Conservation (phyloP, 92 coral and sea anemone genomes). For the Porites divaricata region DNA sequence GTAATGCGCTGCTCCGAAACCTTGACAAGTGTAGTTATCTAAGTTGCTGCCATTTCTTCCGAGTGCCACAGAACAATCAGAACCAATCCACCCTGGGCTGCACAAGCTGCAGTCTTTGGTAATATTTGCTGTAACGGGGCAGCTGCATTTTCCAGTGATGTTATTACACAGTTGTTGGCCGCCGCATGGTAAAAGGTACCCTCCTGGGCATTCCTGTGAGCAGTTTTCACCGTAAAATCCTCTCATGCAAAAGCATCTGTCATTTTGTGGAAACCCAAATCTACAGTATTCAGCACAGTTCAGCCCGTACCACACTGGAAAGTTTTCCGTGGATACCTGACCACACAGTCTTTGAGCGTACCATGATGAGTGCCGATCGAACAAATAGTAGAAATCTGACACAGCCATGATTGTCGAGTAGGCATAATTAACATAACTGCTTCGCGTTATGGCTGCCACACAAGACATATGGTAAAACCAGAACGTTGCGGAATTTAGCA, state of each 20-base stretch:
- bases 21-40: conserved; percentile 78
- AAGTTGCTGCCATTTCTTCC: conserved; percentile 27
- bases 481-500: conserved; percentile 52
- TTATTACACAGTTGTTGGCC: conserved; percentile 70
- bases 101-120: conserved; percentile 80
- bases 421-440: conserved; percentile 50
- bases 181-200: conserved; percentile 75
- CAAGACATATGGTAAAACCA: conserved; percentile 85
- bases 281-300: conserved; percentile 68
- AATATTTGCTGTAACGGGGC: conserved; percentile 82
- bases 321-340: conserved; percentile 52
- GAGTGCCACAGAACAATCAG: conserved; percentile 83
- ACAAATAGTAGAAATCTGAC: conserved; percentile 76
- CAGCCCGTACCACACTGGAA: conserved; percentile 83
- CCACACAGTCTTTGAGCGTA: conserved; percentile 69
- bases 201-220: conserved; percentile 88
- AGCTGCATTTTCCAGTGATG: conserved; percentile 73
- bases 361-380: conserved; percentile 63
- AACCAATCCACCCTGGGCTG: conserved; percentile 86
- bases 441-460: conserved; percentile 71
- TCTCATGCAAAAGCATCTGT: conserved; percentile 72
- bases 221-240: conserved; percentile 92
- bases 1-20: conserved; percentile 87
- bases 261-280: conserved; percentile 63
- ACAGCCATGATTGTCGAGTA: conserved; percentile 81